Evolutionary conservation across 1,140 invertebrate species (phyloP).

Genomic region (Aphaenogaster ashmeadi): DNA sequence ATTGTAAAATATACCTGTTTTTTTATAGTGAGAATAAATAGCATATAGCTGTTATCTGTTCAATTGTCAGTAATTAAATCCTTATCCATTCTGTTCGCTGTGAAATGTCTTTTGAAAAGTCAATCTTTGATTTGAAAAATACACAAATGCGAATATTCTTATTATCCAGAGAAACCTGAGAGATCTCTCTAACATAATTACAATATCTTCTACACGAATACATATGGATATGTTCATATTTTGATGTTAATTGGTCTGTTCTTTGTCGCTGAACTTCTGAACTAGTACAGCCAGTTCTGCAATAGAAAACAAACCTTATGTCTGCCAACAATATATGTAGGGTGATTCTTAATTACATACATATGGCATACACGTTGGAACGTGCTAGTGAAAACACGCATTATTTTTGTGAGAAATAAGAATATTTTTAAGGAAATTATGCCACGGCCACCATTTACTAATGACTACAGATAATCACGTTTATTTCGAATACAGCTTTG

Average conservation of each 20-base stretch:
- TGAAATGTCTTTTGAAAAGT: neutral
- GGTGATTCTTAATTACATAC: neutral
- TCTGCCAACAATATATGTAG: neutral
- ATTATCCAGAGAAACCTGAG: neutral
- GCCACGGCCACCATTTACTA: neutral
- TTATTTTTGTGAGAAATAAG: neutral
- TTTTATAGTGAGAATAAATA: conserved; percentile 67
- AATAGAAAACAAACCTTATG: too few relatives aligned
- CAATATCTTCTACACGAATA: neutral
- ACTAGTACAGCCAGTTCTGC: too few relatives aligned
- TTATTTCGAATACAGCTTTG: neutral
- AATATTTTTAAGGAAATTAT: neutral
- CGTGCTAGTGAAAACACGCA: neutral
- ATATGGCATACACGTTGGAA: neutral
- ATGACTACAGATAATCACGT: neutral
- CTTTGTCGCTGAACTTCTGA: too few relatives aligned
- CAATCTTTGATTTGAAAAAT: neutral
- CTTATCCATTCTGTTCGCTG: neutral
- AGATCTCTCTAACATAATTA: neutral
- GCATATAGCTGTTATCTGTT: conserved; percentile 34
- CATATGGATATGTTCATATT: neutral
- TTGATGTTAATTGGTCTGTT: too few relatives aligned
- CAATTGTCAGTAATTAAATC: neutral
- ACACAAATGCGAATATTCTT: neutral
- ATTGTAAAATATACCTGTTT: conserved; percentile 63